phyloP scores from a whole-genome alignment of 2,888 invertebrate genomes.

The Sphaeridia pumilis region DNA sequence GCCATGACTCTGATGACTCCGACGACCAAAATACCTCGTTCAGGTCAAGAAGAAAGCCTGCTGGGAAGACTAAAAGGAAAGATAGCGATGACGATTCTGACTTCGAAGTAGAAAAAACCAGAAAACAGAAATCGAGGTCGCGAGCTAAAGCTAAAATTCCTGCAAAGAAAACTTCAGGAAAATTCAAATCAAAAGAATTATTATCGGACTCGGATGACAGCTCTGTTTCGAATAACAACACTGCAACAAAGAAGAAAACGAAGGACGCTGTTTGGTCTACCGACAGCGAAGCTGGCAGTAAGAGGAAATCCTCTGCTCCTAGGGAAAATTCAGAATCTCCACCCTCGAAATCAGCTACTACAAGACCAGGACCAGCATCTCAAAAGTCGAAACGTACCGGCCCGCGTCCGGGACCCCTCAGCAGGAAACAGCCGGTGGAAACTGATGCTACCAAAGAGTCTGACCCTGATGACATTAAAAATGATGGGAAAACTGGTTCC shows the following conservation, averaged over 20 bases:
- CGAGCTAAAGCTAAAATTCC: neutral
- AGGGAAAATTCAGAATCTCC: neutral
- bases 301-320: too few relatives aligned
- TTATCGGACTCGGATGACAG: too few relatives aligned
- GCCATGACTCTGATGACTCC: neutral
- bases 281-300: too few relatives aligned
- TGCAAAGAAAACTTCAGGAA: neutral
- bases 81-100: conserved; percentile 7
- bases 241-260: too few relatives aligned
- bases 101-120: neutral
- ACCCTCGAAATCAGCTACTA: neutral
- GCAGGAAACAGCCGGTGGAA: conserved; percentile 7
- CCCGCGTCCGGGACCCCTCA: conserved; percentile 8
- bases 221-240: too few relatives aligned
- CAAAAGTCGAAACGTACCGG: conserved; percentile 6
- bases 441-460: neutral
- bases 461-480: neutral
- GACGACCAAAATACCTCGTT: neutral
- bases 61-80: too few relatives aligned
- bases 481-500: neutral
- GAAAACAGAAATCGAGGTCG: neutral
- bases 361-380: conserved; percentile 6
- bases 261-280: too few relatives aligned
- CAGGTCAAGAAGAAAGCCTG: neutral
- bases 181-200: neutral